phyloP scores from a whole-genome alignment of 2,888 invertebrate species.

The Spatulosminthurus flaviceps region DNA sequence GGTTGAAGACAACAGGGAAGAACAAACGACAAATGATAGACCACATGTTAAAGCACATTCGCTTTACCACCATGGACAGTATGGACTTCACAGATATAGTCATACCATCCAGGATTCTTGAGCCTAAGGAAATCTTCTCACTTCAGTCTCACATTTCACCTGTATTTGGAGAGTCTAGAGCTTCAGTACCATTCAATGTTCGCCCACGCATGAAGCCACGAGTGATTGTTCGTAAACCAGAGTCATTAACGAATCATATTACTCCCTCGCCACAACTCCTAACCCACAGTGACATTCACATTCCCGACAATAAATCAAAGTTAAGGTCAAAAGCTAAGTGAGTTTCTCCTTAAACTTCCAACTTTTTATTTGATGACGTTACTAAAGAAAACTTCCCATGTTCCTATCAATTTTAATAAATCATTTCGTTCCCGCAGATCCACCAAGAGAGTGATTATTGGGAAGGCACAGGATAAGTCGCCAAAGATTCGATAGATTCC shows the following conservation, averaged over 20 bases:
- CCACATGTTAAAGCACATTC: conserved; percentile 53
- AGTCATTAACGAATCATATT: conserved; percentile 32
- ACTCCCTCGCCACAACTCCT: conserved; percentile 8
- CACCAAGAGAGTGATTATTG: background rate
- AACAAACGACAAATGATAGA: conserved; percentile 56
- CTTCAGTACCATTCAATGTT: conserved; percentile 18
- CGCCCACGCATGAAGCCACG: conserved; percentile 40
- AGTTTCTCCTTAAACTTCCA: conserved; percentile 12
- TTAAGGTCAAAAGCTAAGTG: conserved; percentile 30
- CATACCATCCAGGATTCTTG: conserved; percentile 56
- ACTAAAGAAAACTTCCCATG: no score
- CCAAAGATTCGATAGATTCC: background rate
- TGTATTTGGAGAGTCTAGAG: conserved; percentile 27
- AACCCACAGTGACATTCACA: conserved; percentile 18
- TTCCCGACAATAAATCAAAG: conserved; percentile 32
- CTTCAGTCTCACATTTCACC: conserved; percentile 46
- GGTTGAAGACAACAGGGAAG: conserved; percentile 53
- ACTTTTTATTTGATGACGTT: no score
- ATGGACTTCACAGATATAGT: conserved; percentile 54
- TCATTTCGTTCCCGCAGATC: background rate
- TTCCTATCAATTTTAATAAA: no score
- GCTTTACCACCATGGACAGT: conserved; percentile 57
- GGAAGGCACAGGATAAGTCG: background rate
- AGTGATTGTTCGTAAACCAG: conserved; percentile 22
- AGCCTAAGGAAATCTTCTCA: conserved; percentile 53